phyloP scores from a whole-genome alignment of 2,113 vertebrate genomes.

The Corythaixoides concolor region DNA sequence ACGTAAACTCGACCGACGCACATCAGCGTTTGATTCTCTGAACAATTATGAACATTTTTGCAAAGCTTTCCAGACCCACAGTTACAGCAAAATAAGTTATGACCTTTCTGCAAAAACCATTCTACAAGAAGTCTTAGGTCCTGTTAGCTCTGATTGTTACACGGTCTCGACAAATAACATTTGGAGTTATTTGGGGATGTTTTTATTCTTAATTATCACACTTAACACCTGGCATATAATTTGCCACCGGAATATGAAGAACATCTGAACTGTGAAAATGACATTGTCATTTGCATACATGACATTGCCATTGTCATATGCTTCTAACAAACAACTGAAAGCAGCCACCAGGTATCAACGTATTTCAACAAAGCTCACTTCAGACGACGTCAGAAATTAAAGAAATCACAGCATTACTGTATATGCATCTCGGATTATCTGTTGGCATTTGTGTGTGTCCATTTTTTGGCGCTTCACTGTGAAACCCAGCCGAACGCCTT shows the following conservation, averaged over 20 bases:
- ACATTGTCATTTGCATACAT: rapidly evolving
- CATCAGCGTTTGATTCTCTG: rapidly evolving
- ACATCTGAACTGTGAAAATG: background rate
- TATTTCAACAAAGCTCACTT: background rate
- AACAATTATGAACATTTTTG: background rate
- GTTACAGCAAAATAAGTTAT: background rate
- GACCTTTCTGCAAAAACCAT: background rate
- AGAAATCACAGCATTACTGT: background rate
- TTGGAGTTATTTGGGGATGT: background rate
- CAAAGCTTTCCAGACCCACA: background rate
- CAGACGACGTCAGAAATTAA: background rate
- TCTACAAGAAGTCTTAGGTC: background rate
- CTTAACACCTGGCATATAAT: background rate
- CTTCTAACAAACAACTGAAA: background rate
- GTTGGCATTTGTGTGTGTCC: background rate
- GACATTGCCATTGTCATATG: rapidly evolving
- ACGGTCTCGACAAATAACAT: background rate
- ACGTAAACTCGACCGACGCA: background rate
- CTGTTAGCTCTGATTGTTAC: background rate
- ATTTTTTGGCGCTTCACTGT: background rate
- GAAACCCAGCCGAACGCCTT: background rate
- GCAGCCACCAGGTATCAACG: background rate
- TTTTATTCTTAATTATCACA: background rate
- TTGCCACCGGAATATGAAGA: background rate
- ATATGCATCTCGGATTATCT: background rate